Evolutionary conservation across 1,140 invertebrate genomes (phyloP).

Genomic region (Cherax quadricarinatus): DNA sequence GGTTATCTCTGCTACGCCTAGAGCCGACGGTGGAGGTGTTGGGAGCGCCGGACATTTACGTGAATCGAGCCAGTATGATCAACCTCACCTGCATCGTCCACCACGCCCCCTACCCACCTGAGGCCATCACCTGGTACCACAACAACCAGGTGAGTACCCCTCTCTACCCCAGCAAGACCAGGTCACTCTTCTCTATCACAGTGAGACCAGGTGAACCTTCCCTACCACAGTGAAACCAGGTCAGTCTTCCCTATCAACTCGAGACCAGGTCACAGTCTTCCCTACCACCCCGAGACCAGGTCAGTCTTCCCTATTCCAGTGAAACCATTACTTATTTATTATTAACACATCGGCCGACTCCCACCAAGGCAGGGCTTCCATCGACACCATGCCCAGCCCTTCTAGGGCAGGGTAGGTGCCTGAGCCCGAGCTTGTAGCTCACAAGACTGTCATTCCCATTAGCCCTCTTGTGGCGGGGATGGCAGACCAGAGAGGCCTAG

Average conservation of each 20-base stretch:
- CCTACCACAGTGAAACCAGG: neutral
- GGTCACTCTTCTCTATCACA: neutral
- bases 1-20: constrained; percentile 76
- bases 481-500: no score
- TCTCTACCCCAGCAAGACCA: neutral
- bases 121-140: constrained; percentile 88
- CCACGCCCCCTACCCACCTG: constrained; percentile 92
- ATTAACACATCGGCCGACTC: no score
- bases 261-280: neutral
- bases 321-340: no score
- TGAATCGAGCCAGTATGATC: constrained; percentile 93
- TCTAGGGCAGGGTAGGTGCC: no score
- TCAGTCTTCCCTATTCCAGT: no score
- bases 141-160: constrained; percentile 73
- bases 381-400: no score
- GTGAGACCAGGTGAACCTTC: neutral
- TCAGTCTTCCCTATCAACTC: neutral
- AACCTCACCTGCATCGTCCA: constrained; percentile 94
- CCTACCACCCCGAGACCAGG: neutral
- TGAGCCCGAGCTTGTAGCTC: no score
- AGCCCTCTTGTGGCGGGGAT: no score
- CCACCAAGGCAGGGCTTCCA: no score
- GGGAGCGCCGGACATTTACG: constrained; percentile 92
- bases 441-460: no score
- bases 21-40: constrained; percentile 93